A percentile compares a stretch with the other conserved stretches of the same genome.
These are phyloP conservation scores for Heteronetta atricapilla DNA, from an alignment of 2,113 vertebrate genomes.

Conservation along the genomic window DNA sequence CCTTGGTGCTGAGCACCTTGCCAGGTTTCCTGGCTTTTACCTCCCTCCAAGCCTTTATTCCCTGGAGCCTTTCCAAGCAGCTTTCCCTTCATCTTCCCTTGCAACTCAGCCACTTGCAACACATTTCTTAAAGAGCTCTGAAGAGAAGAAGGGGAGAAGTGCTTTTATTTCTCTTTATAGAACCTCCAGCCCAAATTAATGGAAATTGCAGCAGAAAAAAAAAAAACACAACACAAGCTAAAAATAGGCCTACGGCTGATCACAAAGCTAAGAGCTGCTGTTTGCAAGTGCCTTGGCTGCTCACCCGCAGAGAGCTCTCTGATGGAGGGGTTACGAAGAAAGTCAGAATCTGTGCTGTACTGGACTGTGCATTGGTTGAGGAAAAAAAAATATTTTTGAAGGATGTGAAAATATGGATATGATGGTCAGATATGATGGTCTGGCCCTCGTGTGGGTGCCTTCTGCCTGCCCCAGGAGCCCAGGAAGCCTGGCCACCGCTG, in stretches of 20 bases:
- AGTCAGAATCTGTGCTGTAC: neutral
- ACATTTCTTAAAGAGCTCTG: neutral
- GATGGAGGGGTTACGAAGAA: neutral
- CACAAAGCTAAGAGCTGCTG: neutral
- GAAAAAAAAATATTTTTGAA: rapidly evolving
- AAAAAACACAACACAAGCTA: neutral
- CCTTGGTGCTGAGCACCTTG: neutral
- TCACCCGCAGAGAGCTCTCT: neutral
- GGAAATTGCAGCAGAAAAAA: neutral
- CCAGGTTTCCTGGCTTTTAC: neutral
- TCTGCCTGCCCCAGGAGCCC: neutral
- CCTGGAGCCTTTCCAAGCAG: neutral
- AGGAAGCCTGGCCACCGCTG: neutral
- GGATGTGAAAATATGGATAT: too few relatives aligned
- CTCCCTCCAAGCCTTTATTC: neutral
- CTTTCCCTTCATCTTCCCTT: neutral
- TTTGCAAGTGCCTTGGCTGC: neutral
- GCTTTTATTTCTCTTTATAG: neutral
- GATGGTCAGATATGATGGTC: neutral
- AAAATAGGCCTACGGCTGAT: neutral
- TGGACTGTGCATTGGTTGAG: neutral
- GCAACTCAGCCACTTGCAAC: neutral
- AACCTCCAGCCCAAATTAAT: neutral
- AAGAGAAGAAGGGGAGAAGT: neutral
- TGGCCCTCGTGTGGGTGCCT: neutral